Evolutionary conservation across 2,113 vertebrate species (phyloP).

Genomic region (Saccopteryx leptura): DNA sequence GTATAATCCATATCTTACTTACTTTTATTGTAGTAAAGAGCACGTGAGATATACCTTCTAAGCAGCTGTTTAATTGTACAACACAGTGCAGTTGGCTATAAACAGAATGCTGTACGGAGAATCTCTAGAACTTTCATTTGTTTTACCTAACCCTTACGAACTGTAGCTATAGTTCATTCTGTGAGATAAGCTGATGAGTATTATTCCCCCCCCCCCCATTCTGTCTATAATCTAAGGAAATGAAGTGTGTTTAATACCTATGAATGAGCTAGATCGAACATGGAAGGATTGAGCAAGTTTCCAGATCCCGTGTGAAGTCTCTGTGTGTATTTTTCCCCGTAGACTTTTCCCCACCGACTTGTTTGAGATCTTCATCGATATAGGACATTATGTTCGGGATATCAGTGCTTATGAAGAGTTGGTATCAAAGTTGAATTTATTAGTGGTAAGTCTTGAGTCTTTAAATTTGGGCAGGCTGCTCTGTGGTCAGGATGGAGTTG

Average conservation of each 20-base stretch:
- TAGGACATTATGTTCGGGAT: constrained; percentile 95
- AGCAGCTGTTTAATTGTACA: neutral
- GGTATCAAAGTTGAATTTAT: constrained; percentile 90
- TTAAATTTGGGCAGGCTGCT: neutral
- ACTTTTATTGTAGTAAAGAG: neutral
- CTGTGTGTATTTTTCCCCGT: constrained; percentile 52
- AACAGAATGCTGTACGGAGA: accelerated
- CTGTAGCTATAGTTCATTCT: neutral
- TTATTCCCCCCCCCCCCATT: neutral
- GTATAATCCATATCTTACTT: neutral
- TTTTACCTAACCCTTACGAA: neutral
- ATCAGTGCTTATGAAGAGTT: constrained; percentile 92
- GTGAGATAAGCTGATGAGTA: neutral
- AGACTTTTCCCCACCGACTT: constrained; percentile 94
- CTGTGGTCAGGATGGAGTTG: neutral
- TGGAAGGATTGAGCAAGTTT: neutral
- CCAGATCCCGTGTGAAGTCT: neutral
- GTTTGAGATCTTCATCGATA: constrained; percentile 96
- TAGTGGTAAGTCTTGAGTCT: constrained; percentile 88
- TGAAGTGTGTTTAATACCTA: neutral
- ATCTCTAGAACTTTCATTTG: neutral
- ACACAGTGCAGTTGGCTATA: neutral
- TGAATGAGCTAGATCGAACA: neutral
- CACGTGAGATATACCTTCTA: neutral
- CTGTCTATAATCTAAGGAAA: neutral